A percentile compares a stretch with the other conserved stretches of the same genome.
phyloP scores from a whole-genome alignment of 2,797 vertebrate species.

The Oreochromis mossambicus region DNA sequence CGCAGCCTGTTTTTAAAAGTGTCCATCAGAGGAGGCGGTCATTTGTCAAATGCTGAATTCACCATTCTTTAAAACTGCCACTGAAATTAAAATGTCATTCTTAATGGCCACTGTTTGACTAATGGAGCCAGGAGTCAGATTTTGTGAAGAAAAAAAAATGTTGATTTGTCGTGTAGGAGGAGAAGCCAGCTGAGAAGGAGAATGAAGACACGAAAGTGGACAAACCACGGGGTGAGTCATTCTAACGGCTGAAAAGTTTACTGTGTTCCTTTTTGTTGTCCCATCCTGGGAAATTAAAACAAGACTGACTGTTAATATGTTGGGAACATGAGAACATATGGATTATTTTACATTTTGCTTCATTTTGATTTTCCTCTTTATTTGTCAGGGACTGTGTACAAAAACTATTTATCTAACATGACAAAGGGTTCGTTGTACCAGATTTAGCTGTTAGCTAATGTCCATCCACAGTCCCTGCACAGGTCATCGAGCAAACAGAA shows the following conservation, averaged over 20 bases:
- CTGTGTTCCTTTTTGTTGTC: neutral
- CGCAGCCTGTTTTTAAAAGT: neutral
- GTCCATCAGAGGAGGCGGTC: neutral
- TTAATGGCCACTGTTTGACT: neutral
- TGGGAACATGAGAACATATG: neutral
- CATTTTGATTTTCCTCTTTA: neutral
- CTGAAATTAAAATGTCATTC: conserved; percentile 10
- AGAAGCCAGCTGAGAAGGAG: conserved; percentile 53
- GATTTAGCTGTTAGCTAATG: too few species aligned
- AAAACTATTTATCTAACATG: neutral
- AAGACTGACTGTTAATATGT: neutral
- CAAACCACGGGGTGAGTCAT: conserved; percentile 55
- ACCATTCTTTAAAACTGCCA: neutral
- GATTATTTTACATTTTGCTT: neutral
- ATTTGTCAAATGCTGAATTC: conserved; percentile 19
- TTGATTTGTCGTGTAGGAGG: conserved; percentile 49
- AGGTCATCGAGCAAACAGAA: neutral
- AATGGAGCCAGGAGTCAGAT: conserved; percentile 20
- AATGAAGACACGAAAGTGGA: conserved; percentile 60
- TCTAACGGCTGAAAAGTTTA: neutral
- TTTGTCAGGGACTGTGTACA: neutral
- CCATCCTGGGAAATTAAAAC: neutral
- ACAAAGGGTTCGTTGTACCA: neutral
- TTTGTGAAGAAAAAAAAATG: conserved; percentile 18
- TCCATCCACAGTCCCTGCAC: neutral